Evolutionary conservation across 2,888 invertebrate species (phyloP).

Genomic region (Drosophila peninsularis): DNA sequence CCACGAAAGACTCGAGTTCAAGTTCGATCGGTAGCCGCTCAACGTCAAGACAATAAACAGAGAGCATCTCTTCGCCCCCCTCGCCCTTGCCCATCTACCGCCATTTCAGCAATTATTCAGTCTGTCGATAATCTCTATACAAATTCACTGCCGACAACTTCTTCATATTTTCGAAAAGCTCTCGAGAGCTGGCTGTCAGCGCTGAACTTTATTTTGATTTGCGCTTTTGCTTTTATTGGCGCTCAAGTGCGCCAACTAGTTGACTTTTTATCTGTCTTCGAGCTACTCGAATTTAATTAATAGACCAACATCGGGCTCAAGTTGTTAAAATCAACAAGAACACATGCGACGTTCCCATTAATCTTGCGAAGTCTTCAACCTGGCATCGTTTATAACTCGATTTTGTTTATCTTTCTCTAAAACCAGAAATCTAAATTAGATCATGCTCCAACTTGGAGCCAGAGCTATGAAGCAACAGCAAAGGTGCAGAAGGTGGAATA

Average conservation of each 20-base stretch:
- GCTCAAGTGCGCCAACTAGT: slow-evolving; percentile 22
- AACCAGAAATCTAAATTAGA: not conserved
- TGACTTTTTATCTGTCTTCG: slow-evolving; percentile 6
- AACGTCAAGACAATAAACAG: slow-evolving; percentile 47
- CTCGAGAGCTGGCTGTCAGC: slow-evolving; percentile 40
- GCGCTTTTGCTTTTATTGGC: slow-evolving; percentile 1
- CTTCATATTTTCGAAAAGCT: slow-evolving; percentile 55
- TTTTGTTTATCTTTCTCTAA: not conserved
- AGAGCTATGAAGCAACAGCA: not conserved
- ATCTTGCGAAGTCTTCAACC: not conserved
- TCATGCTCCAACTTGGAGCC: not conserved
- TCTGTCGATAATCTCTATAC: slow-evolving; percentile 19
- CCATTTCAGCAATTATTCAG: slow-evolving; percentile 13
- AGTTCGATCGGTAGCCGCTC: slow-evolving; percentile 58
- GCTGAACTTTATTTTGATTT: slow-evolving; percentile 5
- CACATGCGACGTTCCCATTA: not conserved
- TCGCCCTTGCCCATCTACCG: not conserved
- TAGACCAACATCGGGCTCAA: slow-evolving; percentile 23
- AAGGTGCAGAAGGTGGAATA: not conserved
- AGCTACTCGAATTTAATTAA: slow-evolving; percentile 19
- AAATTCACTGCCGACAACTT: slow-evolving; percentile 55
- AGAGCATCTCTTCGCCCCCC: not conserved
- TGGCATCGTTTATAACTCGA: slow-evolving; percentile 2
- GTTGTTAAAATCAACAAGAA: slow-evolving; percentile 1
- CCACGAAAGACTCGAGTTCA: slow-evolving; percentile 31